Conservation (phyloP, 1,140 invertebrate species). For the Pseudobourletiella spinata region DNA sequence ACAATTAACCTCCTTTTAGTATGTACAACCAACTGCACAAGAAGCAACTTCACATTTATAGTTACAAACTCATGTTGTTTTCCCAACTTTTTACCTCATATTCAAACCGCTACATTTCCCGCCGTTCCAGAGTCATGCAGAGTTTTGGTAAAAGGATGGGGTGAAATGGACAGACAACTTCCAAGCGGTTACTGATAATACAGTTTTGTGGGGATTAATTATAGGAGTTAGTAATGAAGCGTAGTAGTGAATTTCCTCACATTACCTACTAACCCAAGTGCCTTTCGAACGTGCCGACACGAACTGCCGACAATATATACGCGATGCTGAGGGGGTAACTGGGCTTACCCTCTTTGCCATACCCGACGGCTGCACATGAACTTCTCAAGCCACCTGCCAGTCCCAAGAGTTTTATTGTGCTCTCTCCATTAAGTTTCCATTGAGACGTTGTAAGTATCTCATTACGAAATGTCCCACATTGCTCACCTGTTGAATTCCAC, state of each 20-base stretch:
- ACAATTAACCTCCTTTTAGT: too few species aligned
- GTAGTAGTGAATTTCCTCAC: neutral
- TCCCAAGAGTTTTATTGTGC: too few species aligned
- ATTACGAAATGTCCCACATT: too few species aligned
- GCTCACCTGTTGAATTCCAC: too few species aligned
- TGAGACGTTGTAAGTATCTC: too few species aligned
- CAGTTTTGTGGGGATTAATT: neutral
- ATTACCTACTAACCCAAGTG: neutral
- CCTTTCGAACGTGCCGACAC: conserved; percentile 2
- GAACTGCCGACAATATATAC: conserved; percentile 3
- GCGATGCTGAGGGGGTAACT: neutral
- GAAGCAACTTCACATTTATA: too few species aligned
- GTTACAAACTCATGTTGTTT: too few species aligned
- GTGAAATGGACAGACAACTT: neutral
- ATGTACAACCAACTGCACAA: too few species aligned
- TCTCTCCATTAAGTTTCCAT: too few species aligned
- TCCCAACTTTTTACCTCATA: neutral
- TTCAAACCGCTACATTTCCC: neutral
- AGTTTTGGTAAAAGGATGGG: neutral
- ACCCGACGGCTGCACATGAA: too few species aligned
- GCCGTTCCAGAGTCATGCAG: neutral
- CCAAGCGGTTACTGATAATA: neutral
- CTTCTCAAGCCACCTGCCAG: too few species aligned
- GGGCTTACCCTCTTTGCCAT: too few species aligned
- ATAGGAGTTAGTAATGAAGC: neutral